Evolutionary conservation across 2,797 vertebrate genomes (phyloP).

Genomic region (Eidolon dupreanum): DNA sequence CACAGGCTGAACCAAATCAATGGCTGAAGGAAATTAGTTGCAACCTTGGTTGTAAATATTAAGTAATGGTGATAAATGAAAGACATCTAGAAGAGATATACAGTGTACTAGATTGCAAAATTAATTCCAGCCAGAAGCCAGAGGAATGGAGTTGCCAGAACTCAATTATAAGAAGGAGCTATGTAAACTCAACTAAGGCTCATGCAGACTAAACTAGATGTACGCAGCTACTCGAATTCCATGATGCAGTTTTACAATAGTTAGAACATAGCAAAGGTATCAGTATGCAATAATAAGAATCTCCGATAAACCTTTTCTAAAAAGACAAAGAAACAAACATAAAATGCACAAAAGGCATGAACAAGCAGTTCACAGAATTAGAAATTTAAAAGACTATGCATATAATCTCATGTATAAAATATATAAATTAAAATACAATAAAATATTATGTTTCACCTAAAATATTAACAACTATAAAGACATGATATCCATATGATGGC

Average conservation of each 20-base stretch:
- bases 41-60: constrained; percentile 41
- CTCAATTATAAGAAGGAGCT: not conserved
- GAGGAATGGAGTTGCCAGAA: not conserved
- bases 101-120: not conserved
- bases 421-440: not conserved
- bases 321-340: not conserved
- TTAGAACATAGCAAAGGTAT: not conserved
- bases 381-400: not conserved
- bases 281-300: not conserved
- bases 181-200: not conserved
- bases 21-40: constrained; percentile 12
- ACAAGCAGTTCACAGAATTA: not conserved
- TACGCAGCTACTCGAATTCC: not conserved
- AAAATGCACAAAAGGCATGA: not conserved
- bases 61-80: constrained; percentile 54
- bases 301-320: not conserved
- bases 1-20: constrained; percentile 28
- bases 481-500: not conserved
- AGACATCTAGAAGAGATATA: constrained; percentile 24
- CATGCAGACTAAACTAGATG: not conserved
- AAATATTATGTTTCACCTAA: not conserved
- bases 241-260: not conserved
- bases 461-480: not conserved
- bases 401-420: not conserved
- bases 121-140: constrained; percentile 19